Evolutionary conservation across 1,140 invertebrate species (phyloP), one percentile per base, ranked within the genome.

Genomic region (Drosophila setifemur): DNA sequence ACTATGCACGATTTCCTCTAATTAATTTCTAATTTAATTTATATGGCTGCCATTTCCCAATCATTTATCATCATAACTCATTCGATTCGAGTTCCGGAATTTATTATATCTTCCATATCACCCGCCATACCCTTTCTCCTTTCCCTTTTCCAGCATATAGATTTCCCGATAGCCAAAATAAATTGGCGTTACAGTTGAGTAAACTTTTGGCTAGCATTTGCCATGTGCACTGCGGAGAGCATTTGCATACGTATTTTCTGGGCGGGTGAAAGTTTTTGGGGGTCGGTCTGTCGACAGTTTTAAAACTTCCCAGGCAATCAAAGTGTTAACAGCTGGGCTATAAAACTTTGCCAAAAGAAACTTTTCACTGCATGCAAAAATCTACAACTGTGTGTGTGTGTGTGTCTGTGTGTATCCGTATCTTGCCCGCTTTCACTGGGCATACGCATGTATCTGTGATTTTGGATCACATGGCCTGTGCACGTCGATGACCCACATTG

Each of bases 321-420:
- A 85, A 79, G 74, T 83, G 81, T 83, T 83, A 83, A 79, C 79
- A 83, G 79, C 64, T 66, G 43, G 55, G 66, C 74, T 55, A 68
- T 75, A 68, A 85, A 83, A 83, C 74, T 79, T 81, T 48, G 35
- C 64, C 61, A 45, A 72, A 75, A 66, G 64, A 69, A 74, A 85
- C 73, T 54, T 78, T 83, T 61, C 53, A 60, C 44, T 71, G 53
- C 67, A 70, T 37, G 45, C 54, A 14, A n/a, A 73, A 55, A 66
- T 64, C 37, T 25, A 21, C 43, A 19, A 29, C 33, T 47, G 18
- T 37, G 23, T 2, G 1, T 33, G 43, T 40, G 28, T 14, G 28
- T 33, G 16, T 5, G 12, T 12, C 35, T 9, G 11, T 35, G n/a
- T 9, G 6, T 50, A 8, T 43, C n/a, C 33, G 7, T 19, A 23